Percentiles rank a stretch among this genome's conserved stretches.
These are phyloP conservation scores for Scaptomyza flava DNA, from an alignment of 2,888 invertebrate genomes.

Conservation along the genomic window DNA sequence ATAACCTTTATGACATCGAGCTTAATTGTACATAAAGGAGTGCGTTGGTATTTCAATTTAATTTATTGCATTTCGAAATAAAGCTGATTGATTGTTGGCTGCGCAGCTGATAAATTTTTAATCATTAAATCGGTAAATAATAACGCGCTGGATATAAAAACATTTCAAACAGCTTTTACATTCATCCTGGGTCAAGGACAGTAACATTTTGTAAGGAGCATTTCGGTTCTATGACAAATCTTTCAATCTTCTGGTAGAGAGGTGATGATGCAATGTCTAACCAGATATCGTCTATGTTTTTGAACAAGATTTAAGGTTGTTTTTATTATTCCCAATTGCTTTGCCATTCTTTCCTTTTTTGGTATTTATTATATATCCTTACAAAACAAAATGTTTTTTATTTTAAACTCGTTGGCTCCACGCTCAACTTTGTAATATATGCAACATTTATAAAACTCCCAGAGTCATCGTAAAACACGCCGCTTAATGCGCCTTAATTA, in stretches of 20 bases:
- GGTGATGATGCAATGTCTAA: too few species aligned
- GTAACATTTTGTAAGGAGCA: background rate
- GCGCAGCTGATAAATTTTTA: slow-evolving; percentile 15
- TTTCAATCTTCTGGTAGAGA: too few species aligned
- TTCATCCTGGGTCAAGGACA: background rate
- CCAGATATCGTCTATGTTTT: too few species aligned
- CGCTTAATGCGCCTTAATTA: slow-evolving; percentile 69
- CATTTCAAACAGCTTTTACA: background rate
- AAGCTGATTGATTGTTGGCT: slow-evolving; percentile 35
- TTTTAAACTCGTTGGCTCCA: background rate
- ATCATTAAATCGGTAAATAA: background rate
- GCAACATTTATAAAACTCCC: slow-evolving; percentile 35
- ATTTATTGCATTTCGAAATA: slow-evolving; percentile 44
- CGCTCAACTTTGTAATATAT: slow-evolving; percentile 6
- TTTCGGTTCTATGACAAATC: too few species aligned
- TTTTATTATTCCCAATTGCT: too few species aligned
- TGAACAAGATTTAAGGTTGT: too few species aligned
- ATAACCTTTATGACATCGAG: slow-evolving; percentile 63
- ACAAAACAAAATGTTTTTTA: too few species aligned
- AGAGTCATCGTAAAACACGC: slow-evolving; percentile 48
- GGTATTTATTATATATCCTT: too few species aligned
- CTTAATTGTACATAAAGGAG: slow-evolving; percentile 39
- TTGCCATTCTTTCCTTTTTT: too few species aligned
- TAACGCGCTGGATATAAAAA: background rate
- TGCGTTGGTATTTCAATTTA: slow-evolving; percentile 44